phyloP scores from a whole-genome alignment of 2,113 vertebrate species.

The Tyto alba region DNA sequence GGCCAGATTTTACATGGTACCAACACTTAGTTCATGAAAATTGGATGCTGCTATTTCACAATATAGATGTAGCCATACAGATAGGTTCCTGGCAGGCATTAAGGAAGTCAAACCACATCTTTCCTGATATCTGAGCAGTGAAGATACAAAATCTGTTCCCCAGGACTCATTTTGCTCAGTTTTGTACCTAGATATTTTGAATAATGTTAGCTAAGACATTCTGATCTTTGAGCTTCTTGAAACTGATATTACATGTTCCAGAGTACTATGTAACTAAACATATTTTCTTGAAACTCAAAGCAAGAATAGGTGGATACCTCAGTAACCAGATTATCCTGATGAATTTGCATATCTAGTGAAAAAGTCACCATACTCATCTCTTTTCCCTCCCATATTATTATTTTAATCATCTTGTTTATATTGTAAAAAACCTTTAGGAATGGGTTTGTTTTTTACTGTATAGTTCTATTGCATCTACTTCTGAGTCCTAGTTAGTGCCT shows the following conservation, averaged over 20 bases:
- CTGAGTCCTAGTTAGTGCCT: background rate
- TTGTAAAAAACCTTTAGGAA: background rate
- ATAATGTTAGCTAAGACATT: background rate
- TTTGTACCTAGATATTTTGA: background rate
- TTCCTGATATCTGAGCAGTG: background rate
- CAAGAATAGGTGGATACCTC: background rate
- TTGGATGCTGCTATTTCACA: background rate
- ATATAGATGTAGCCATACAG: background rate
- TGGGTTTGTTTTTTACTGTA: background rate
- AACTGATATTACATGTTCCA: background rate
- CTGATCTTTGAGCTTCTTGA: background rate
- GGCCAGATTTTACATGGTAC: background rate
- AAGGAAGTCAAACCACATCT: background rate
- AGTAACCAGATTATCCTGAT: background rate
- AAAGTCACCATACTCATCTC: rapidly evolving
- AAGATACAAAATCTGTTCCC: background rate
- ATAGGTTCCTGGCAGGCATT: background rate
- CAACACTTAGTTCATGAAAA: background rate
- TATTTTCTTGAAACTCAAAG: background rate
- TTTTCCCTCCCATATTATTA: background rate
- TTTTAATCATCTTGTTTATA: background rate
- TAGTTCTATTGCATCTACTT: background rate
- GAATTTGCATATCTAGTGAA: background rate
- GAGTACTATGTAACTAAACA: background rate
- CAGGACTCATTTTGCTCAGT: background rate